These are phyloP conservation scores for Athene cunicularia DNA, from an alignment of 2,113 vertebrate species.

Conservation along the genomic window DNA sequence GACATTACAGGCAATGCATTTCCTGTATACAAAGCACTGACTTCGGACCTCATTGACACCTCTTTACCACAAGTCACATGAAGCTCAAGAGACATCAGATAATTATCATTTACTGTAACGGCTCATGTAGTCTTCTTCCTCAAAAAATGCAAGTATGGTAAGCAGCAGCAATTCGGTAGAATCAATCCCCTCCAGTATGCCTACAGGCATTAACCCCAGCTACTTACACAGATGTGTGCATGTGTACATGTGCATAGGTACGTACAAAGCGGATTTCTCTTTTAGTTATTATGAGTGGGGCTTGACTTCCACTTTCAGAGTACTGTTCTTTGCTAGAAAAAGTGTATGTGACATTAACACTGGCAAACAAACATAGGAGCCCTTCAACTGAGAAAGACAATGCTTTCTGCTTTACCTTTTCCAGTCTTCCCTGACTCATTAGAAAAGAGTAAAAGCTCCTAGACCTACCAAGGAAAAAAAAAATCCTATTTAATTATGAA, in stretches of 20 bases:
- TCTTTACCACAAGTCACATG: background rate
- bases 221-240: accelerated
- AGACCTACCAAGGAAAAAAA: background rate
- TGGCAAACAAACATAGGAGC: background rate
- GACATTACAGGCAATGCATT: background rate
- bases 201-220: background rate
- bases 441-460: background rate
- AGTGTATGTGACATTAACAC: accelerated
- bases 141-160: accelerated
- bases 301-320: background rate
- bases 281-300: background rate
- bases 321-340: background rate
- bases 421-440: background rate
- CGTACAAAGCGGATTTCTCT: background rate
- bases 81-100: background rate
- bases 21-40: background rate
- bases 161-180: background rate
- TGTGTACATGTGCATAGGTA: background rate
- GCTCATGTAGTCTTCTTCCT: background rate
- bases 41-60: background rate
- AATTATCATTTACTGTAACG: background rate
- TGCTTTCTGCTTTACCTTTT: background rate
- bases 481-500: background rate
- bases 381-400: background rate
- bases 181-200: background rate